These are phyloP conservation scores for Cryptoprocta ferox DNA, from an alignment of 2,797 vertebrate genomes.

Conservation along the genomic window DNA sequence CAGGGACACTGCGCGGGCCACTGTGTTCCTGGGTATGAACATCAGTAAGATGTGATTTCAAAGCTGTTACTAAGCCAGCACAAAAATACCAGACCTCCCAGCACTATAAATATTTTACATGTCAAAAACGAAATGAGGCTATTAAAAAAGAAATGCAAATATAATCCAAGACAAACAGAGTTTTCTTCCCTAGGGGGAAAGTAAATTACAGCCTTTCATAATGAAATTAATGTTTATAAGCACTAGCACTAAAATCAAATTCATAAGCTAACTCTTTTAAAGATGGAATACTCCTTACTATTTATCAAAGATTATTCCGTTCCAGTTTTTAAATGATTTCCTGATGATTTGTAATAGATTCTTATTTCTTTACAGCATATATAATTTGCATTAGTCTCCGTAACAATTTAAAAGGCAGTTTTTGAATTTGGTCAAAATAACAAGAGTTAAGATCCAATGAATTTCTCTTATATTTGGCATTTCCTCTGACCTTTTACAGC, in stretches of 20 bases:
- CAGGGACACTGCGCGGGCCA: not conserved
- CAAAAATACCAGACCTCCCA: conserved; percentile 22
- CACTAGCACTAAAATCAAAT: conserved; percentile 2
- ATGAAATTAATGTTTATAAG: conserved; percentile 59
- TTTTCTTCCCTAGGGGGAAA: conserved; percentile 41
- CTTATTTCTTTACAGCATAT: conserved; percentile 45
- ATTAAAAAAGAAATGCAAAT: conserved; percentile 72
- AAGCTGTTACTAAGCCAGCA: not conserved
- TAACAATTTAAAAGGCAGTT: conserved; percentile 40
- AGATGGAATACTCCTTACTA: conserved; percentile 35
- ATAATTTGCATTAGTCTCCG: conserved; percentile 53
- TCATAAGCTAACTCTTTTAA: conserved; percentile 16
- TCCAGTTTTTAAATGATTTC: conserved; percentile 70
- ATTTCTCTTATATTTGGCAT: conserved; percentile 65
- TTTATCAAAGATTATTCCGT: not conserved
- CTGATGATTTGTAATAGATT: conserved; percentile 56
- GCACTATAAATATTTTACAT: conserved; percentile 45
- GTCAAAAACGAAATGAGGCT: conserved; percentile 61
- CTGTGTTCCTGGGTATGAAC: not conserved
- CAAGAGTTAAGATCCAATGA: not conserved
- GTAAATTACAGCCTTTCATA: conserved; percentile 65
- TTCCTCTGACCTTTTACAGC: conserved; percentile 74
- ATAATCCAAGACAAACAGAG: conserved; percentile 45
- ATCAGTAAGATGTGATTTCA: not conserved
- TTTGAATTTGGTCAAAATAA: conserved; percentile 57